phyloP scores from a whole-genome alignment of 2,888 invertebrate genomes.

The Ditylenchus weischeri region DNA sequence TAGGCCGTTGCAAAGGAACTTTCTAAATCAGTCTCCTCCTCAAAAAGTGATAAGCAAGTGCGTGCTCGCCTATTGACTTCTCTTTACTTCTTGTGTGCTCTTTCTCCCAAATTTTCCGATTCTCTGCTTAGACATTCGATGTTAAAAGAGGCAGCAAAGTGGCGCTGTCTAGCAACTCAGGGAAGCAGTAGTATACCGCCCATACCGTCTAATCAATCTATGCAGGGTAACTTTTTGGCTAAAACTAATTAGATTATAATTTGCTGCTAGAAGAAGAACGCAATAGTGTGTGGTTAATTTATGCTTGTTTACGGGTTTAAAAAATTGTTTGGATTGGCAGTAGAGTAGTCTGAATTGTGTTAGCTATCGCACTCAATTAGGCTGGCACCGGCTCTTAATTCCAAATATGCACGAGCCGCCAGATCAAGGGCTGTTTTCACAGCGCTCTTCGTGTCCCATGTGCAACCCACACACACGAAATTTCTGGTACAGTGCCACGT shows the following conservation, averaged over 20 bases:
- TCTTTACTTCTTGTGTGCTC: conserved; percentile 22
- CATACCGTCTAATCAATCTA: background rate
- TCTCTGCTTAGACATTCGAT: conserved; percentile 9
- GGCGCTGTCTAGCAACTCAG: background rate
- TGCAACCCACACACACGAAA: too few relatives aligned
- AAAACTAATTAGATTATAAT: background rate
- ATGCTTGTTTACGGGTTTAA: too few relatives aligned
- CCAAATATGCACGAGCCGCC: too few relatives aligned
- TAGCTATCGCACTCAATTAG: too few relatives aligned
- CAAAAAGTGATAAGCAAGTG: background rate
- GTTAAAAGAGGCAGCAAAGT: background rate
- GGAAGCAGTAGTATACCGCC: background rate
- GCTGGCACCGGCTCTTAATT: too few relatives aligned
- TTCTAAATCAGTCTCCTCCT: background rate
- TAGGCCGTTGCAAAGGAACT: conserved; percentile 9
- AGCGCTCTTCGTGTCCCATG: too few relatives aligned
- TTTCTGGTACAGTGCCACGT: too few relatives aligned
- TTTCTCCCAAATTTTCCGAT: conserved; percentile 21
- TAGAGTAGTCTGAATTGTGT: too few relatives aligned
- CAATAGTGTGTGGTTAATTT: too few relatives aligned
- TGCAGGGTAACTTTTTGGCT: background rate
- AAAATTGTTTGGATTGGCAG: too few relatives aligned
- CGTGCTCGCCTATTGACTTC: conserved; percentile 13
- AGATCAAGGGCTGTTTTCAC: too few relatives aligned
- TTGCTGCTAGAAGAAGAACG: background rate